Conservation (phyloP, 2,797 vertebrate genomes). For the Acipenser oxyrinchus region DNA sequence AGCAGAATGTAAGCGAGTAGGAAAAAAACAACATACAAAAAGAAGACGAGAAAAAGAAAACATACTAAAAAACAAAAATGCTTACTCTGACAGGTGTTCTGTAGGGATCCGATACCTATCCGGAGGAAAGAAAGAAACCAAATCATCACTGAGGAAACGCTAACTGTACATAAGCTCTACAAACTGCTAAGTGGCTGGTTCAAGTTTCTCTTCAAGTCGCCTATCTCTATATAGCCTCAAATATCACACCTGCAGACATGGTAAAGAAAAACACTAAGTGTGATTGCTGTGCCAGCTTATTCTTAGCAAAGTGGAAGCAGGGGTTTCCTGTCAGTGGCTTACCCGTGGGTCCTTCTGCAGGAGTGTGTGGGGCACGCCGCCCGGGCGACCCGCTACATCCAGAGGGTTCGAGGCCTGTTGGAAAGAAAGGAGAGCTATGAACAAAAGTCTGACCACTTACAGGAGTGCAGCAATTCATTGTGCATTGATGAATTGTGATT, state of each 20-base stretch:
- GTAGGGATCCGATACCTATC: conserved; percentile 84
- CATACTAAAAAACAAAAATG: conserved; percentile 34
- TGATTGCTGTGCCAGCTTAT: too few species aligned
- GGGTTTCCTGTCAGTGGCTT: conserved; percentile 33
- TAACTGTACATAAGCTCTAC: too few species aligned
- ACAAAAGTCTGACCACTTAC: neutral
- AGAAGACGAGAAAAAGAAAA: conserved; percentile 14
- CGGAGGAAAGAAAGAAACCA: conserved; percentile 6
- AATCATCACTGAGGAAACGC: neutral
- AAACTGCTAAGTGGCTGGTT: too few species aligned
- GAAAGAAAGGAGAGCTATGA: conserved; percentile 12
- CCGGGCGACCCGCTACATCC: conserved; percentile 78
- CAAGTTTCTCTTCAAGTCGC: too few species aligned
- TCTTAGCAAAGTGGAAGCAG: too few species aligned
- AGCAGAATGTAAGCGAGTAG: neutral
- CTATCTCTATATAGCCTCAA: too few species aligned
- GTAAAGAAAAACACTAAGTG: too few species aligned
- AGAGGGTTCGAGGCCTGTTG: conserved; percentile 84
- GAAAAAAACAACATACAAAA: neutral
- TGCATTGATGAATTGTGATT: neutral
- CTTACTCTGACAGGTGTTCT: conserved; percentile 91
- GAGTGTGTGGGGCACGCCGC: conserved; percentile 84
- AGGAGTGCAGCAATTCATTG: conserved; percentile 2
- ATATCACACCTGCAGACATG: too few species aligned
- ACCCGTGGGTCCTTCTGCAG: conserved; percentile 96